Evolutionary conservation across 1,140 invertebrate species (phyloP).

Genomic region (Holcopasites calliopsidis): DNA sequence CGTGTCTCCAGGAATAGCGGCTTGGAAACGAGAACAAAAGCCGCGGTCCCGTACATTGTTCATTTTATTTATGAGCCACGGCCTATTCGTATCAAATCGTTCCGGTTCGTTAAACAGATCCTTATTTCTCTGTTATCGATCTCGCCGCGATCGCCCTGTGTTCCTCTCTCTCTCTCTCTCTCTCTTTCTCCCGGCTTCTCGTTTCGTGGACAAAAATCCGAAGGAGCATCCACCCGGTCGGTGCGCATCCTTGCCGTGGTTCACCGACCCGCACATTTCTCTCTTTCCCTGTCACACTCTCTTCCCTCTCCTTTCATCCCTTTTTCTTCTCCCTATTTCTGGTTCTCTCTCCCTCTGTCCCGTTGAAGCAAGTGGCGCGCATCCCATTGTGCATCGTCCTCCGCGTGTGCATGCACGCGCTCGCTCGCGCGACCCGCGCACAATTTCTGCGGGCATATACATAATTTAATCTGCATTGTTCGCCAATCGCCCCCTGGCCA

Average conservation of each 20-base stretch:
- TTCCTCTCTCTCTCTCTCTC: too few species aligned
- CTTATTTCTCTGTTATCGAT: slow-evolving; percentile 56
- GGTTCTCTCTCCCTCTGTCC: not conserved
- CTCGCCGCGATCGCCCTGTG: slow-evolving; percentile 5
- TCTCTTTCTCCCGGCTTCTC: slow-evolving; percentile 26
- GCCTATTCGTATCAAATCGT: slow-evolving; percentile 43
- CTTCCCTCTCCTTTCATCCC: not conserved
- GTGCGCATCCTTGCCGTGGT: slow-evolving; percentile 57
- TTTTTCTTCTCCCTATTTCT: not conserved
- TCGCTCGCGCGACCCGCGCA: slow-evolving; percentile 47
- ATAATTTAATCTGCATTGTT: slow-evolving; percentile 74
- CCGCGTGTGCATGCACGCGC: slow-evolving; percentile 36
- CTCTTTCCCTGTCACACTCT: not conserved
- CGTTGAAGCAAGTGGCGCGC: slow-evolving; percentile 6
- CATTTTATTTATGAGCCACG: slow-evolving; percentile 50
- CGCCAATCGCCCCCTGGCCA: slow-evolving; percentile 58
- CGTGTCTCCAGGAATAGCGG: not conserved
- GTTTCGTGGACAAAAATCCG: slow-evolving; percentile 58
- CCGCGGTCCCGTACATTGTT: slow-evolving; percentile 23
- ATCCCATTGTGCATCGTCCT: slow-evolving; percentile 51
- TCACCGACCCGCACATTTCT: slow-evolving; percentile 58
- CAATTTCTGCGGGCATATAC: slow-evolving; percentile 52
- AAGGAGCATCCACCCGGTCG: slow-evolving; percentile 53
- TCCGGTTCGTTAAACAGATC: slow-evolving; percentile 59
- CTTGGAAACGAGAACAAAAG: slow-evolving; percentile 28